A percentile compares a stretch with the other conserved stretches of the same genome.
These are phyloP conservation scores for Pogonocherus hispidulus DNA, from an alignment of 2,888 invertebrate species.

Conservation along the genomic window DNA sequence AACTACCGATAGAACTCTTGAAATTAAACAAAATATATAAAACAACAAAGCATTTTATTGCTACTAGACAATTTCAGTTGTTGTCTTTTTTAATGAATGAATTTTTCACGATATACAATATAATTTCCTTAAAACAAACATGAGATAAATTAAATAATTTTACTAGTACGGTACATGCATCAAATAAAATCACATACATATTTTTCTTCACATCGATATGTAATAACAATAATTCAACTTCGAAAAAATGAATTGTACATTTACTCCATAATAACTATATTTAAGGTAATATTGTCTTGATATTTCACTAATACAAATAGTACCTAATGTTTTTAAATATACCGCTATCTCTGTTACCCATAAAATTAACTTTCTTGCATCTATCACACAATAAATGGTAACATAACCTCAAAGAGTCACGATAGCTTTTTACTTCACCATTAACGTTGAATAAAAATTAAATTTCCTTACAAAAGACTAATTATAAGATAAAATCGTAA, in stretches of 20 bases:
- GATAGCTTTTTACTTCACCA: neutral
- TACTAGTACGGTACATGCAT: constrained; percentile 11
- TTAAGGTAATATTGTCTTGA: constrained; percentile 44
- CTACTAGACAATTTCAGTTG: constrained; percentile 26
- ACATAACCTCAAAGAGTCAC: constrained; percentile 17
- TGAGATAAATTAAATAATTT: constrained; percentile 10
- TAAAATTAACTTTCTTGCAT: neutral
- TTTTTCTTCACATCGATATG: constrained; percentile 27
- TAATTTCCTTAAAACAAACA: constrained; percentile 1
- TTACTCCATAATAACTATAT: constrained; percentile 20
- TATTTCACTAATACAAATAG: constrained; percentile 32
- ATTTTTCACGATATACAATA: constrained; percentile 5
- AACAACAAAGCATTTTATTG: constrained; percentile 39
- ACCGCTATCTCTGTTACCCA: neutral
- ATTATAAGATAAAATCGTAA: constrained; percentile 17
- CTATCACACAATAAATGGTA: constrained; percentile 24
- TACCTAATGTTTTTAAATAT: constrained; percentile 3
- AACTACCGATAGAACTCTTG: too few species aligned
- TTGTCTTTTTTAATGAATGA: constrained; percentile 2
- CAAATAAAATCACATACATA: constrained; percentile 25
- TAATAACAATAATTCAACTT: constrained; percentile 30
- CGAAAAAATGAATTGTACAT: constrained; percentile 22
- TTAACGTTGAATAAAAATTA: neutral
- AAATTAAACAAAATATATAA: constrained; percentile 18
- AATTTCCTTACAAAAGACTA: neutral